A percentile compares a stretch with the other conserved stretches of the same genome.
Evolutionary conservation across 2,113 vertebrate genomes (phyloP).

Genomic region (Sander lucioperca): DNA sequence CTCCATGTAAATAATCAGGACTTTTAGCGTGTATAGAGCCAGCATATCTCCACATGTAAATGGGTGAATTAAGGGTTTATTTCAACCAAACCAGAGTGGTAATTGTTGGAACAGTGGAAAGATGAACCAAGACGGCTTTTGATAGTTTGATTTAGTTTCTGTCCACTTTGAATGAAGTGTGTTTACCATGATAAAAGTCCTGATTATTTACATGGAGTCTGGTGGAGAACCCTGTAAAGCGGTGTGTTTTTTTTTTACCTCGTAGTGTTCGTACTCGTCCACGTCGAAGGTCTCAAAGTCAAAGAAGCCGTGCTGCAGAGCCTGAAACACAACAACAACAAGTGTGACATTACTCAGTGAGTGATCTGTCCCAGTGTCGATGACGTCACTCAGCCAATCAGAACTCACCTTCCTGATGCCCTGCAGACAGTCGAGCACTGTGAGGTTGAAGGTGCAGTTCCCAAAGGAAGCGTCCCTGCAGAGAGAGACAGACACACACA

Average conservation of each 20-base stretch:
- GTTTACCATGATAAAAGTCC: too few species aligned
- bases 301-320: conserved; percentile 95
- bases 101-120: too few species aligned
- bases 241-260: conserved; percentile 83
- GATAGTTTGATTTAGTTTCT: too few species aligned
- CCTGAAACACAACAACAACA: conserved; percentile 83
- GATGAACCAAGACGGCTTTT: too few species aligned
- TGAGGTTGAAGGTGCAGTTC: conserved; percentile 93
- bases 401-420: conserved; percentile 94
- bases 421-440: conserved; percentile 95
- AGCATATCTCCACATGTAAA: too few species aligned
- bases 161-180: too few species aligned
- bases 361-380: not conserved
- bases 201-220: too few species aligned
- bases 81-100: too few species aligned
- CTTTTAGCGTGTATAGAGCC: too few species aligned
- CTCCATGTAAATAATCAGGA: too few species aligned
- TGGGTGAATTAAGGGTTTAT: too few species aligned
- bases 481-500: not conserved
- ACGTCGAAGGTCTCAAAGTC: conserved; percentile 97
- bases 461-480: conserved; percentile 96
- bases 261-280: conserved; percentile 98
- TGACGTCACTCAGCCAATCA: conserved; percentile 12
- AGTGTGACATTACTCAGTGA: not conserved
- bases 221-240: too few species aligned